Evolutionary conservation across 2,888 invertebrate genomes (phyloP).

Genomic region (Hoplodrina blanda): DNA sequence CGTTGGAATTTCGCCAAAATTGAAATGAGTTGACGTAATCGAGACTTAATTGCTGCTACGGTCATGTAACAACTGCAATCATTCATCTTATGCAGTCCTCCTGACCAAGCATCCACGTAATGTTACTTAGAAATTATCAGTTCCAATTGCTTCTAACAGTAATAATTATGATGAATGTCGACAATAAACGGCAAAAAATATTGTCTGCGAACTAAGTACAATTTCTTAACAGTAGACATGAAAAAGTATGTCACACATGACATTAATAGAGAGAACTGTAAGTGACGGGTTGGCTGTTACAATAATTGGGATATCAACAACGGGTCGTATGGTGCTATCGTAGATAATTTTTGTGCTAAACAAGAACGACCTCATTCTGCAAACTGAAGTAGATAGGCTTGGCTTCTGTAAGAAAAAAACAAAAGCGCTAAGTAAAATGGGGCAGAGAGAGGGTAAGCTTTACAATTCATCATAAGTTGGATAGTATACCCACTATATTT

Average conservation of each 20-base stretch:
- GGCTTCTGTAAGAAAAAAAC: constrained; percentile 25
- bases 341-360: constrained; percentile 50
- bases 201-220: constrained; percentile 32
- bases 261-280: constrained; percentile 58
- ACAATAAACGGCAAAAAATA: constrained; percentile 43
- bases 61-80: constrained; percentile 58
- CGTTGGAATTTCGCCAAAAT: constrained; percentile 55
- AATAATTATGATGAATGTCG: constrained; percentile 49
- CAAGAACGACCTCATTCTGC: constrained; percentile 54
- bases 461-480: constrained; percentile 9
- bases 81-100: constrained; percentile 47
- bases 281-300: constrained; percentile 43
- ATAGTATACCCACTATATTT: background rate
- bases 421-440: constrained; percentile 35
- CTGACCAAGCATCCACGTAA: constrained; percentile 19
- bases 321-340: constrained; percentile 29
- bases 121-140: constrained; percentile 45
- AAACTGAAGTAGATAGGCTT: constrained; percentile 12
- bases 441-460: constrained; percentile 17
- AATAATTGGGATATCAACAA: constrained; percentile 53
- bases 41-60: constrained; percentile 46
- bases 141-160: constrained; percentile 51
- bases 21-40: constrained; percentile 56
- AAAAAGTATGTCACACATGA: constrained; percentile 61
- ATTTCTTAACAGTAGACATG: constrained; percentile 49